These are phyloP conservation scores for Gerris buenoi DNA, from an alignment of 1,140 invertebrate species.

Conservation along the genomic window DNA sequence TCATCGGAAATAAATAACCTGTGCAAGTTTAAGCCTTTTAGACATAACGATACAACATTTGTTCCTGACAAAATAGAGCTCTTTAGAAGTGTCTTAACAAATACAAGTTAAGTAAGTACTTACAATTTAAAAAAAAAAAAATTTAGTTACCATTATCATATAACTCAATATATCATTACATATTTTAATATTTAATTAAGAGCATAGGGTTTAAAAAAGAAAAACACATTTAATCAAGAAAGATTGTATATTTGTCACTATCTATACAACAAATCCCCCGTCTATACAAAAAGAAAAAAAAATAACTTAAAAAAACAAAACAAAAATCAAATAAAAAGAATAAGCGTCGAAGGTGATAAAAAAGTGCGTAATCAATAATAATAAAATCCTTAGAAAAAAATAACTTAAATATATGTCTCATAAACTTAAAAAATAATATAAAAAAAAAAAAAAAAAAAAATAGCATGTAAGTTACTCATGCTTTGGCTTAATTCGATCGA, in stretches of 20 bases:
- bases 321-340: background rate
- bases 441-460: background rate
- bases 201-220: background rate
- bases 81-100: no score
- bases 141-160: no score
- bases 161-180: no score
- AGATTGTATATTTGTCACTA: slow-evolving; percentile 5
- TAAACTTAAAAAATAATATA: background rate
- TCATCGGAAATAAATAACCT: no score
- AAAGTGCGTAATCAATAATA: background rate
- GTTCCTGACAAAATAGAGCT: no score
- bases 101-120: no score
- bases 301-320: background rate
- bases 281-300: slow-evolving; percentile 2
- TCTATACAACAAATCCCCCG: slow-evolving; percentile 4
- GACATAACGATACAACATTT: no score
- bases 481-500: background rate
- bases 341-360: background rate
- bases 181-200: no score
- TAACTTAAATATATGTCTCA: background rate
- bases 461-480: background rate
- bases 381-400: slow-evolving; percentile 1
- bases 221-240: background rate
- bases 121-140: no score
- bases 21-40: no score